Evolutionary conservation across 2,797 vertebrate genomes (phyloP).

Genomic region (Ctenochaetus hawaiiensis): DNA sequence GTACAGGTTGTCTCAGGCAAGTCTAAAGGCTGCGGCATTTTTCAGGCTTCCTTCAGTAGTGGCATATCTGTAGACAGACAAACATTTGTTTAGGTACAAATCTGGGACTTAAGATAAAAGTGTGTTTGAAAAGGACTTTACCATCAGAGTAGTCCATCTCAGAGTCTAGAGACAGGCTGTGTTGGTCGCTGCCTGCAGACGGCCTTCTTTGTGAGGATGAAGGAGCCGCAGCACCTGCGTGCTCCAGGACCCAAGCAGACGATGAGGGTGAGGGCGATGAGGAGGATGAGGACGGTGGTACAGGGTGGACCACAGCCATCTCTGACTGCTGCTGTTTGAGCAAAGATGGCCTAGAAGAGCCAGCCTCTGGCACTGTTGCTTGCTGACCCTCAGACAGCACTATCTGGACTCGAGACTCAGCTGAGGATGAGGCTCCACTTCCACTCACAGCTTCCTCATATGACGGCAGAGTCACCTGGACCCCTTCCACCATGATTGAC

Average conservation of each 20-base stretch:
- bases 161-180: conserved; percentile 91
- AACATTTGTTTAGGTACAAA: not conserved
- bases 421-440: conserved; percentile 76
- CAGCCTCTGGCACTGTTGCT: conserved; percentile 80
- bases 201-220: conserved; percentile 85
- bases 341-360: conserved; percentile 80
- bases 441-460: conserved; percentile 95
- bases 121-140: conserved; percentile 67
- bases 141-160: conserved; percentile 94
- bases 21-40: conserved; percentile 51
- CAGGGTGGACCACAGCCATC: conserved; percentile 91
- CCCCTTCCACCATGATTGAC: conserved; percentile 96
- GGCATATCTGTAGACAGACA: conserved; percentile 90
- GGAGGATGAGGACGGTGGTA: conserved; percentile 83
- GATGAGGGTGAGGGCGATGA: conserved; percentile 77
- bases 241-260: conserved; percentile 83
- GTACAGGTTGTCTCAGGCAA: conserved; percentile 39
- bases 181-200: conserved; percentile 90
- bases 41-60: conserved; percentile 95
- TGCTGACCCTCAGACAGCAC: conserved; percentile 90
- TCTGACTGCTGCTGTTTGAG: conserved; percentile 88
- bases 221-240: conserved; percentile 78
- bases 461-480: conserved; percentile 94
- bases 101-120: not conserved
- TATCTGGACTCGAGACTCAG: conserved; percentile 91